phyloP scores from a whole-genome alignment of 2,113 vertebrate genomes.

The Henicopernis longicauda region DNA sequence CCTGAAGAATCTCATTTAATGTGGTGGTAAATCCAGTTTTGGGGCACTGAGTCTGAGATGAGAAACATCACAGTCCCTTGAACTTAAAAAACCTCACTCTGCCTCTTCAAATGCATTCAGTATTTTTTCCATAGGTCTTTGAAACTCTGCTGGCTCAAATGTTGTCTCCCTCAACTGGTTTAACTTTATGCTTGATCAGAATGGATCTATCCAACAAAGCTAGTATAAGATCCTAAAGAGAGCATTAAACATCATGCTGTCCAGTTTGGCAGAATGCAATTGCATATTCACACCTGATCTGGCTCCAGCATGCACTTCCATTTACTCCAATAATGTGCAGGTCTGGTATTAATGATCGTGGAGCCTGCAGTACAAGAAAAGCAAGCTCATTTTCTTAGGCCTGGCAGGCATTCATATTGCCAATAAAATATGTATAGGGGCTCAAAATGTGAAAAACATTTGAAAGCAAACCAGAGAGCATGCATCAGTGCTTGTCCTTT shows the following conservation, averaged over 20 bases:
- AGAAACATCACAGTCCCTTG: background rate
- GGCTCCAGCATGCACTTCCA: background rate
- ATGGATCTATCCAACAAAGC: background rate
- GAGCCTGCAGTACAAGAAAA: background rate
- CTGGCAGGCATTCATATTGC: background rate
- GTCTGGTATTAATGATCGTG: background rate
- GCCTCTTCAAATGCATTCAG: background rate
- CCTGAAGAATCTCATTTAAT: background rate
- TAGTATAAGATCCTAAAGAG: background rate
- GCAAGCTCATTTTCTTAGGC: conserved; percentile 1
- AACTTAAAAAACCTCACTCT: background rate
- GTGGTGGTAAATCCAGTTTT: background rate
- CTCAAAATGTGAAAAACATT: background rate
- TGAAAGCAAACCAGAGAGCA: background rate
- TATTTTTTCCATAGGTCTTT: background rate
- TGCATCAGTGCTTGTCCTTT: background rate
- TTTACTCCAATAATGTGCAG: background rate
- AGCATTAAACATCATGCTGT: background rate
- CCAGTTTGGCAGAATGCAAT: background rate
- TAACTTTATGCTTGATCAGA: background rate
- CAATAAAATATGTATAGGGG: background rate
- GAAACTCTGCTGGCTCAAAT: background rate
- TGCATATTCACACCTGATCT: background rate
- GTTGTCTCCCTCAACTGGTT: background rate
- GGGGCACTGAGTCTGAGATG: background rate